Conservation (phyloP, 2,797 vertebrate species). For the Crocodylus rhombifer region DNA sequence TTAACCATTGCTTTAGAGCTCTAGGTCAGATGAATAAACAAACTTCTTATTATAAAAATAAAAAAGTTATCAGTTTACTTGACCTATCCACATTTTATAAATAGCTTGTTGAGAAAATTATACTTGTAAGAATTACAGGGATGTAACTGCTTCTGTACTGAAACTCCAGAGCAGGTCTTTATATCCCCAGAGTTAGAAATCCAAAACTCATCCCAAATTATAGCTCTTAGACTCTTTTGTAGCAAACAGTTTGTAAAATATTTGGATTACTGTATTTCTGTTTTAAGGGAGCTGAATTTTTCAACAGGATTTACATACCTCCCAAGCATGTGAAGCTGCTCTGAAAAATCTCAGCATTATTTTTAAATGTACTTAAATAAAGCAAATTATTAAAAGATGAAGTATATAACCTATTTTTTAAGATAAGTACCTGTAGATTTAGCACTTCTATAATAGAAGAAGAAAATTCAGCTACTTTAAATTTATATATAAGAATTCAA, state of each 20-base stretch:
- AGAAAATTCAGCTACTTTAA: not conserved
- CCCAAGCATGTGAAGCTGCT: not conserved
- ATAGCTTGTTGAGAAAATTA: not conserved
- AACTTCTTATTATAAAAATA: not conserved
- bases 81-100: not conserved
- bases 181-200: not conserved
- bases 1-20: not conserved
- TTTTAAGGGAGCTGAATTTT: not conserved
- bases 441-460: not conserved
- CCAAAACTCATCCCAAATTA: not conserved
- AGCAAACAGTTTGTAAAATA: not conserved
- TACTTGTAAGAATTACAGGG: rapidly evolving
- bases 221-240: not conserved
- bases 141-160: not conserved
- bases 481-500: not conserved
- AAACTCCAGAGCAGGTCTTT: not conserved
- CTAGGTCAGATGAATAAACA: not conserved
- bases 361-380: not conserved
- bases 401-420: not conserved
- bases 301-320: not conserved
- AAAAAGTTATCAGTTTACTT: not conserved
- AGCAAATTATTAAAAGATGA: too few species aligned
- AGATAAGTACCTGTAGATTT: not conserved
- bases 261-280: not conserved
- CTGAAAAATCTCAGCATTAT: not conserved